Base-by-base conservation (phyloP, 2,797 vertebrate genomes). In the Jordanella pulchra region DNA sequence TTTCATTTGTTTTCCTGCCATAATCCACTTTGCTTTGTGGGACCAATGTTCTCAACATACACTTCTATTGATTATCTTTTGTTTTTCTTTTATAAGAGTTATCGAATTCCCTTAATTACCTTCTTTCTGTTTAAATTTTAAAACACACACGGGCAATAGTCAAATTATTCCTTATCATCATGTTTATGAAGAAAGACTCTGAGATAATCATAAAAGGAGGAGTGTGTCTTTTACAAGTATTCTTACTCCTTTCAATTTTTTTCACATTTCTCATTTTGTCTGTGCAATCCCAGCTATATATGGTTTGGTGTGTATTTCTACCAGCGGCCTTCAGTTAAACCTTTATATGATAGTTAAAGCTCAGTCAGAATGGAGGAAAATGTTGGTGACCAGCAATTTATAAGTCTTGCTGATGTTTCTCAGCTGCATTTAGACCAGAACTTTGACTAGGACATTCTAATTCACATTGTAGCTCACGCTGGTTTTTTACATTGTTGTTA, bases 141-240 rank as follows among this genome's bases (percentile, higher is more conserved):
- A 53, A 27, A 12, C n/a, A 27, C 28, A n/a, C 12, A 6, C 44
- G 15, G n/a, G 10, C 18, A 7, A 51, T 28, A n/a, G 11, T 58
- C 76, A 65, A 65, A 58, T 44, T 21, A 30, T 23, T 73, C 42
- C 54, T 65, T 75, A 76, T 74, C 63, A 77, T 80, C 69, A 42
- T 15, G 23, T 32, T 61, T n/a, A 25, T 39, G 39, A 12, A 39
- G 35, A 42, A 63, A 42, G 21, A 63, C 60, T 21, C 32, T n/a
- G 7, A 39, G 12, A 54, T 12, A 13, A 27, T 54, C 30, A 39
- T 32, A 23, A 61, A 48, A 39, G 21, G 12, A 21, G 12, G 35
- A 61, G 21, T 27, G 14, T 18, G 9, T 11, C 9, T 53, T 53
- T 21, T 23, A n/a, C 50, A 53, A 53, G 50, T 53, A 53, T 53